phyloP scores from a whole-genome alignment of 1,140 invertebrate genomes.

The Drosophila nigrodunni region DNA sequence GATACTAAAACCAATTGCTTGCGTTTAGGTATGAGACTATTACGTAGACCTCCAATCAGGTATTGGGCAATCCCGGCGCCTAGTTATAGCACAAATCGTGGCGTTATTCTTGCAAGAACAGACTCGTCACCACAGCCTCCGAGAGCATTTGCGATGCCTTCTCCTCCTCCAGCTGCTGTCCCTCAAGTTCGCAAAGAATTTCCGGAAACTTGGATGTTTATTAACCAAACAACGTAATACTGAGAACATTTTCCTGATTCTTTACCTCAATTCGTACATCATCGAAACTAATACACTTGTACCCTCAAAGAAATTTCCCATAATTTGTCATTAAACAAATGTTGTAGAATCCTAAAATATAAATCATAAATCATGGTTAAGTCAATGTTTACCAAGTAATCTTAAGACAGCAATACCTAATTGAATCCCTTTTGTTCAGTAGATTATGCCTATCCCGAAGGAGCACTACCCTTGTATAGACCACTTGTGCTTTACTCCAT shows the following conservation, averaged over 20 bases:
- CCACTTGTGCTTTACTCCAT: too few relatives aligned
- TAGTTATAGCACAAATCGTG: not conserved
- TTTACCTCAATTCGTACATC: too few relatives aligned
- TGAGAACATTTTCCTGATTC: not conserved
- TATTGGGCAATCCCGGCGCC: not conserved
- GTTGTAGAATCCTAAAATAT: too few relatives aligned
- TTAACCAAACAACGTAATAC: conserved; percentile 38
- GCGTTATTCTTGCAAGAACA: not conserved
- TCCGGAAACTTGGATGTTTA: conserved; percentile 67
- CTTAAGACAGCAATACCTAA: too few relatives aligned
- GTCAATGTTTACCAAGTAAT: too few relatives aligned
- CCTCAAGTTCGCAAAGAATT: conserved; percentile 58
- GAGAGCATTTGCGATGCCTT: not conserved
- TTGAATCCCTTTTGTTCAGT: too few relatives aligned
- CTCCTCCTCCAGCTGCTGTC: not conserved
- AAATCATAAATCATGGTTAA: too few relatives aligned
- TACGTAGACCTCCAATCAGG: not conserved
- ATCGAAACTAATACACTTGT: too few relatives aligned
- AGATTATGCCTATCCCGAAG: too few relatives aligned
- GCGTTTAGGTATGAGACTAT: not conserved
- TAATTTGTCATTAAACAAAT: too few relatives aligned
- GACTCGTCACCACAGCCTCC: not conserved
- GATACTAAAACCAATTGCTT: conserved; percentile 29
- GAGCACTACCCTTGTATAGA: too few relatives aligned
- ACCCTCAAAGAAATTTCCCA: too few relatives aligned